A percentile compares a stretch with the other conserved stretches of the same genome.
Conservation (phyloP, 2,888 invertebrate species). For the Drosophila kanekoi region DNA sequence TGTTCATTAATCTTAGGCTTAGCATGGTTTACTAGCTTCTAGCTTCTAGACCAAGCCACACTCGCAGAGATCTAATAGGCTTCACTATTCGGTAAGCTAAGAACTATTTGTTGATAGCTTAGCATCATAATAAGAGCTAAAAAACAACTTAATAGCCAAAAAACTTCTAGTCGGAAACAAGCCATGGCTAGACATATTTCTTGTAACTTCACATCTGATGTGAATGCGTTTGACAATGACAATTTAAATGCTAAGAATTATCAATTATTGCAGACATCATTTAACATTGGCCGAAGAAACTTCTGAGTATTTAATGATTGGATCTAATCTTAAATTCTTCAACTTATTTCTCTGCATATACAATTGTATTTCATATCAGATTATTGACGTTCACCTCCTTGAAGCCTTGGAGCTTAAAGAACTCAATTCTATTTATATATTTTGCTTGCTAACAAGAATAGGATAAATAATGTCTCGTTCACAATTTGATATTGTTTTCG, state of each 20-base stretch:
- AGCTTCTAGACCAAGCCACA: too few relatives aligned
- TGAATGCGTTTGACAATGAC: slow-evolving; percentile 34
- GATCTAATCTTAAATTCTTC: slow-evolving; percentile 37
- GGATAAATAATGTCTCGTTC: slow-evolving; percentile 67
- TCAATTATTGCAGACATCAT: slow-evolving; percentile 45
- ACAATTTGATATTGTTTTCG: slow-evolving; percentile 65
- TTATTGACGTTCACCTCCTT: slow-evolving; percentile 78
- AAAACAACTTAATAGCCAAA: slow-evolving; percentile 47
- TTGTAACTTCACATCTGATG: too few relatives aligned
- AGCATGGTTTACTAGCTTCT: too few relatives aligned
- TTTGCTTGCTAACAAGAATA: slow-evolving; percentile 41
- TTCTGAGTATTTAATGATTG: slow-evolving; percentile 9
- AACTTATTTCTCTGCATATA: neutral
- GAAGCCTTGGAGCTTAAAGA: slow-evolving; percentile 46
- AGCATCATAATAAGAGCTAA: slow-evolving; percentile 5
- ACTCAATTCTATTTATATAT: slow-evolving; percentile 57
- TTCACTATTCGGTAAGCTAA: too few relatives aligned
- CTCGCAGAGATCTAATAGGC: too few relatives aligned
- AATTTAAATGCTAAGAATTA: slow-evolving; percentile 43
- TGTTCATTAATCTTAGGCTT: neutral
- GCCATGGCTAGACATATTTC: too few relatives aligned
- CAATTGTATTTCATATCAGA: slow-evolving; percentile 48
- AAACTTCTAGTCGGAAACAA: too few relatives aligned
- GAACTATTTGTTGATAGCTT: too few relatives aligned
- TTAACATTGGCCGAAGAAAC: slow-evolving; percentile 24